Conservation (phyloP, 2,888 invertebrate genomes). For the Philonicus albiceps region DNA sequence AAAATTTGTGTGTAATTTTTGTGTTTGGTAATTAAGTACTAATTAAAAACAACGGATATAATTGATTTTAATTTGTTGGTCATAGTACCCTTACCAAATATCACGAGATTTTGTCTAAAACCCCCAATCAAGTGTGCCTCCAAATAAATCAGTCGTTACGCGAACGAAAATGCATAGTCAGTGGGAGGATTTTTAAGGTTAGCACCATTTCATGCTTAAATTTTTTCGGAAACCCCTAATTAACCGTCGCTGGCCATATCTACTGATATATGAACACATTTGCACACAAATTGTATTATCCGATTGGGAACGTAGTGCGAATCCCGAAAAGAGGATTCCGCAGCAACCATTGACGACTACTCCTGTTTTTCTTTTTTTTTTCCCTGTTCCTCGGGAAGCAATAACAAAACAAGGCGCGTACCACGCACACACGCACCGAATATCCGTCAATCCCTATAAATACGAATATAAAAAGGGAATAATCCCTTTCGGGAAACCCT, state of each 20-base stretch:
- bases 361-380: neutral
- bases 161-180: neutral
- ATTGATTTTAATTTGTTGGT: too few species aligned
- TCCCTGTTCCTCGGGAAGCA: neutral
- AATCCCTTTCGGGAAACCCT: conserved; percentile 48
- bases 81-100: neutral
- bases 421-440: conserved; percentile 6
- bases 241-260: neutral
- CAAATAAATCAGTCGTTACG: neutral
- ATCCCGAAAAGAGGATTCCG: neutral
- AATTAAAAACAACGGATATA: too few species aligned
- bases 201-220: neutral
- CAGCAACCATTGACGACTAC: neutral
- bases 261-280: neutral
- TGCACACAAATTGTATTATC: conserved; percentile 16
- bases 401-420: conserved; percentile 8
- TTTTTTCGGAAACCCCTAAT: neutral
- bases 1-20: too few species aligned
- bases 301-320: neutral
- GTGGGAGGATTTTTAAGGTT: neutral
- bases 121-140: neutral
- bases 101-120: neutral
- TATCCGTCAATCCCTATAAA: conserved; percentile 44
- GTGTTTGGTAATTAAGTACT: too few species aligned
- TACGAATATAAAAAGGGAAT: conserved; percentile 47